Evolutionary conservation across 2,888 invertebrate genomes (phyloP).

Genomic region (Isotomurus palustris): DNA sequence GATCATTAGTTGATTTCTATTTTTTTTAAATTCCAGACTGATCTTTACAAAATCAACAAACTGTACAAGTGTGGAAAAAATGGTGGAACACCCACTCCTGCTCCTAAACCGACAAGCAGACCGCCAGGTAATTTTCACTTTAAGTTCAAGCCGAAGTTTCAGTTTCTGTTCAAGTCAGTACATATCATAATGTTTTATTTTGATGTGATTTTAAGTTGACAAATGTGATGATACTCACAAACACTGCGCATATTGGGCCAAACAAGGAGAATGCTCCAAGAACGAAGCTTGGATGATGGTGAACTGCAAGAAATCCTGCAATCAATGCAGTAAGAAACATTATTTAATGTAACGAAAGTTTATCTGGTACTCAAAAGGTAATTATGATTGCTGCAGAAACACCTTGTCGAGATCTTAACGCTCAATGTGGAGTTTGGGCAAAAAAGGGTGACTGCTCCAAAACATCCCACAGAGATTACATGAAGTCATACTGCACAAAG

Average conservation of each 20-base stretch:
- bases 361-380: neutral
- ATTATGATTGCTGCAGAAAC: constrained; percentile 16
- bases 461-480: constrained; percentile 42
- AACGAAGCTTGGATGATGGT: constrained; percentile 48
- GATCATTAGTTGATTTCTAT: neutral
- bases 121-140: constrained; percentile 8
- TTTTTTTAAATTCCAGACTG: constrained; percentile 38
- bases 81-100: neutral
- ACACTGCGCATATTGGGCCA: constrained; percentile 47
- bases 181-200: too few species aligned
- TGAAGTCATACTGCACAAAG: constrained; percentile 45
- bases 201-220: neutral
- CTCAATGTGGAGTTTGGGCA: constrained; percentile 45
- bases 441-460: constrained; percentile 2
- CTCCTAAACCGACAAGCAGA: constrained; percentile 6
- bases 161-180: too few species aligned
- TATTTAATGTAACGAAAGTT: constrained; percentile 1
- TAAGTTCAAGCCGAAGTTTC: too few species aligned
- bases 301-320: constrained; percentile 48
- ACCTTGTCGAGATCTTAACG: constrained; percentile 40
- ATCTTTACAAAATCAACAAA: constrained; percentile 48
- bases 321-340: constrained; percentile 44
- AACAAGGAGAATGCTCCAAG: constrained; percentile 46
- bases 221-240: constrained; percentile 44
- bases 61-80: constrained; percentile 47